Evolutionary conservation across 2,888 invertebrate species (phyloP).

Genomic region (Smittia aterrima): DNA sequence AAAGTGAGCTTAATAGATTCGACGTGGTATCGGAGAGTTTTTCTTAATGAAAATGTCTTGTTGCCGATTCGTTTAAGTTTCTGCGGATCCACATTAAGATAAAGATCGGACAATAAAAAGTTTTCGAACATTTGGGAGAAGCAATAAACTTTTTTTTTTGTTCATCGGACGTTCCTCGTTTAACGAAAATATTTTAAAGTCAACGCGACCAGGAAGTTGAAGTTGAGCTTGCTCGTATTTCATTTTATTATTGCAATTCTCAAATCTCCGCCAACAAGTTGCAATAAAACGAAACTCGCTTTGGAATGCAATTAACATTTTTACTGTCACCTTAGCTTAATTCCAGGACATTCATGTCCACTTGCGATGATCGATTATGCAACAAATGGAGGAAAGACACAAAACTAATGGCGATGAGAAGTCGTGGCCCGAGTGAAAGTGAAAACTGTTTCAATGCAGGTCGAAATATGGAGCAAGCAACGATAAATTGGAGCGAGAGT

Average conservation of each 20-base stretch:
- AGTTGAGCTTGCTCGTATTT: background rate
- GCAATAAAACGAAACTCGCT: background rate
- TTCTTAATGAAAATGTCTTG: too few relatives aligned
- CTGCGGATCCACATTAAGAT: too few relatives aligned
- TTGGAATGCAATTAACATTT: background rate
- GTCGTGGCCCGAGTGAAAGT: background rate
- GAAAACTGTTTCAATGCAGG: background rate
- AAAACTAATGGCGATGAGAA: constrained; percentile 1
- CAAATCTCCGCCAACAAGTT: background rate
- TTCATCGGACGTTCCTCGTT: too few relatives aligned
- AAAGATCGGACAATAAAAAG: too few relatives aligned
- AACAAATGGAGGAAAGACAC: background rate
- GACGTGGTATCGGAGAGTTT: background rate
- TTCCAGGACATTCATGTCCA: background rate
- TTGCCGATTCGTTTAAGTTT: too few relatives aligned
- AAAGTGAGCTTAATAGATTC: background rate
- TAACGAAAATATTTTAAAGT: too few relatives aligned
- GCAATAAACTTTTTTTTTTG: too few relatives aligned
- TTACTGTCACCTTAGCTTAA: background rate
- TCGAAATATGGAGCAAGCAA: background rate
- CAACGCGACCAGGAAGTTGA: background rate
- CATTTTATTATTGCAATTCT: too few relatives aligned
- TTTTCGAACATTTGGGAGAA: too few relatives aligned
- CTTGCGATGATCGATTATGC: background rate
- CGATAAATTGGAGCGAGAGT: background rate